These are phyloP conservation scores for Wiebesia pumilae DNA, from an alignment of 1,140 invertebrate species.

Conservation along the genomic window DNA sequence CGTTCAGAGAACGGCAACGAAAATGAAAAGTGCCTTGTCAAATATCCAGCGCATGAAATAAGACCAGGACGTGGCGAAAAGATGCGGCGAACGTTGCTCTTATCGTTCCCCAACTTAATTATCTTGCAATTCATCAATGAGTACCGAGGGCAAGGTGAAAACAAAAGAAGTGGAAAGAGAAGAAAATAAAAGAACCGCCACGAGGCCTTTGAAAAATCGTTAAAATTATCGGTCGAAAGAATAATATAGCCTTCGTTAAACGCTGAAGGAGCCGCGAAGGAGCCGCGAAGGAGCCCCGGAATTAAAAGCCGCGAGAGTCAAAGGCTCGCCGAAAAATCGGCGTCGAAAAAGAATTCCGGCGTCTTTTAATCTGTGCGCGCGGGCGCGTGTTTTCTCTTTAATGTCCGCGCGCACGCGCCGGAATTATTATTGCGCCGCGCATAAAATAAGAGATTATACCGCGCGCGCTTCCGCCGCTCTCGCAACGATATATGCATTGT, in stretches of 20 bases:
- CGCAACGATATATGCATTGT: neutral
- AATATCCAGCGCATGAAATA: neutral
- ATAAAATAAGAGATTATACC: constrained; percentile 37
- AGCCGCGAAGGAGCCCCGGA: neutral
- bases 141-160: neutral
- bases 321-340: constrained; percentile 41
- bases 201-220: neutral
- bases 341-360: neutral
- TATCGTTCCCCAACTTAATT: neutral
- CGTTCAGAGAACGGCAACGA: neutral
- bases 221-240: neutral
- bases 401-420: neutral
- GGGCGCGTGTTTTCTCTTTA: neutral
- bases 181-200: neutral
- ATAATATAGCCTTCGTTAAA: neutral
- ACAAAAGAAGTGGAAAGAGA: too few relatives aligned
- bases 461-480: constrained; percentile 6
- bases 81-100: neutral
- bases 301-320: constrained; percentile 32
- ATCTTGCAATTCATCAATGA: constrained; percentile 1
- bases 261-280: neutral
- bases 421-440: constrained; percentile 26
- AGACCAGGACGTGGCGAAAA: neutral
- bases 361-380: constrained; percentile 29
- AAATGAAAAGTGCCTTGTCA: neutral